Percentiles rank a stretch among this genome's conserved stretches.
phyloP scores from a whole-genome alignment of 1,140 invertebrate species.

The Lerema accius region DNA sequence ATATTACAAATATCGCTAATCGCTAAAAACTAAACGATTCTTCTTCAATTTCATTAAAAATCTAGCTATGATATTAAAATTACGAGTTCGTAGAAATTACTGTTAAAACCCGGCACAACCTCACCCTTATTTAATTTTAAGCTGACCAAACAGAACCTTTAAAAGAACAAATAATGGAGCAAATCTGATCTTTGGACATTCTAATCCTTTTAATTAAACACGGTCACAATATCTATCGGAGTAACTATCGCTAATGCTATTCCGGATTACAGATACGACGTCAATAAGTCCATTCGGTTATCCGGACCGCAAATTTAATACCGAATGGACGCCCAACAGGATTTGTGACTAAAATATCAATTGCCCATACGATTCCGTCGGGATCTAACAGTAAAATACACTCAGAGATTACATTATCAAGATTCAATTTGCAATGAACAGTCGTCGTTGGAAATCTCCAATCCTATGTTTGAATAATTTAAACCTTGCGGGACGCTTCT shows the following conservation, averaged over 20 bases:
- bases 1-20: too few relatives aligned
- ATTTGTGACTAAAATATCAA: conserved; percentile 51
- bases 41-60: too few relatives aligned
- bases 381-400: conserved; percentile 17
- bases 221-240: conserved; percentile 16
- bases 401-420: conserved; percentile 30
- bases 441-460: conserved; percentile 22
- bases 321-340: conserved; percentile 27
- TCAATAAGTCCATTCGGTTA: conserved; percentile 49
- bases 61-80: too few relatives aligned
- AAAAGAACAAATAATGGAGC: background rate
- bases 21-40: too few relatives aligned
- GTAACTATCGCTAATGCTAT: conserved; percentile 39
- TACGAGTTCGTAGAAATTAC: too few relatives aligned
- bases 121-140: background rate
- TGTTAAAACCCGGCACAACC: too few relatives aligned
- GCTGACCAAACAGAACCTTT: background rate
- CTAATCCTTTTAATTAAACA: conserved; percentile 28
- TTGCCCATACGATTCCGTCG: conserved; percentile 38
- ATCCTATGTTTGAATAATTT: conserved; percentile 33
- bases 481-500: conserved; percentile 11
- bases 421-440: conserved; percentile 36
- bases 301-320: conserved; percentile 45
- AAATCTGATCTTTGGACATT: background rate
- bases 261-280: conserved; percentile 38